Evolutionary conservation across 2,113 vertebrate genomes (phyloP).

Genomic region (Erythrolamprus reginae): DNA sequence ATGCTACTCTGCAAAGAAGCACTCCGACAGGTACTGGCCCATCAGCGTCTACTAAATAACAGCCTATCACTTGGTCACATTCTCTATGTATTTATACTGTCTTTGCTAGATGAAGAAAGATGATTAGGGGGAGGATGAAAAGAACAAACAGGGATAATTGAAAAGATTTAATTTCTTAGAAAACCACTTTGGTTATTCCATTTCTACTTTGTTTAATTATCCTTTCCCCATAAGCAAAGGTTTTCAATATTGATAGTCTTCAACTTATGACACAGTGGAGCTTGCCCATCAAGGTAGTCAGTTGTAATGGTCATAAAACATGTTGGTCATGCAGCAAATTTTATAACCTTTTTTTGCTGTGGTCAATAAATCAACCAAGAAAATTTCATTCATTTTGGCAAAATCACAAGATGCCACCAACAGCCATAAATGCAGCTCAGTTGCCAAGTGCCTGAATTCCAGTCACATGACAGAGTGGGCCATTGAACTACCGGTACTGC

Average conservation of each 20-base stretch:
- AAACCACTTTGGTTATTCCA: not conserved
- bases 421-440: not conserved
- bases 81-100: not conserved
- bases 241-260: not conserved
- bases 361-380: not conserved
- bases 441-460: not conserved
- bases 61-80: too few species aligned
- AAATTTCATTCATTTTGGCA: not conserved
- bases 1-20: constrained; percentile 92
- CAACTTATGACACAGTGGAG: not conserved
- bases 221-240: not conserved
- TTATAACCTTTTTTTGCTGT: not conserved
- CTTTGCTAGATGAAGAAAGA: not conserved
- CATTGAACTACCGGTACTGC: not conserved
- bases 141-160: not conserved
- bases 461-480: not conserved
- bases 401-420: not conserved
- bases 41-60: not conserved
- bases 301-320: not conserved
- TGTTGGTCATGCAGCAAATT: not conserved
- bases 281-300: not conserved
- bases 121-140: not conserved
- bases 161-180: not conserved
- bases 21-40: constrained; percentile 82
- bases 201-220: not conserved